A percentile compares a stretch with the other conserved stretches of the same genome.
Evolutionary conservation across 2,888 invertebrate genomes (phyloP).

Genomic region (Lepidonotus clava): DNA sequence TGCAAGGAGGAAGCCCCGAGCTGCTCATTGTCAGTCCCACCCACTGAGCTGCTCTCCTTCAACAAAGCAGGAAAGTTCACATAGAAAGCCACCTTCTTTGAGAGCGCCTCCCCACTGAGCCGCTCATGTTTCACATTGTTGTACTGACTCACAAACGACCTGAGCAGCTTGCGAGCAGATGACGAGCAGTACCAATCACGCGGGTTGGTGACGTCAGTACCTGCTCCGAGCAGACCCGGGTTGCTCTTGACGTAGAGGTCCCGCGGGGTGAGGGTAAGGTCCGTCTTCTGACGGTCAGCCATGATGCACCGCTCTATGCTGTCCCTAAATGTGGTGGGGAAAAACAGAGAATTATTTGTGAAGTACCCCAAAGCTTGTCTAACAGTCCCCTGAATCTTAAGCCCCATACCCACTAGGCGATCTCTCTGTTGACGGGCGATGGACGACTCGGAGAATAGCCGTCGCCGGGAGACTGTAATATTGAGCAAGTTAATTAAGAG

Average conservation of each 20-base stretch:
- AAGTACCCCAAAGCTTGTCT: no score
- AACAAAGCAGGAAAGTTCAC: constrained; percentile 36
- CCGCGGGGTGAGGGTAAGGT: background rate
- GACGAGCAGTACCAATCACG: constrained; percentile 43
- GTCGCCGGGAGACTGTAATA: no score
- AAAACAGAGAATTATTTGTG: no score
- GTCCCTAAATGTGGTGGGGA: no score
- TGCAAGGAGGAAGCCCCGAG: background rate
- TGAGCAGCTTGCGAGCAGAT: constrained; percentile 10
- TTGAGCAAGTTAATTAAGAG: no score
- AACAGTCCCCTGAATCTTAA: no score
- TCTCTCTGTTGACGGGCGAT: no score
- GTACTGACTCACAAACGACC: constrained; percentile 38
- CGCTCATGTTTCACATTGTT: background rate
- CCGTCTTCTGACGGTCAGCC: constrained; percentile 44
- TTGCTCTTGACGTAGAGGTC: constrained; percentile 50
- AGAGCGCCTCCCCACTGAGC: background rate
- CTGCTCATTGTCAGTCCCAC: background rate
- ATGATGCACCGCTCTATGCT: constrained; percentile 48
- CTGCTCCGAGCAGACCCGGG: constrained; percentile 37
- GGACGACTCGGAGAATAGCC: no score
- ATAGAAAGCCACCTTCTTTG: constrained; percentile 35
- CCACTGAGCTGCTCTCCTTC: background rate
- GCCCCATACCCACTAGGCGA: no score
- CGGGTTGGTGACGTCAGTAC: constrained; percentile 47